Evolutionary conservation across 2,888 invertebrate genomes (phyloP), one percentile per base, ranked within the genome.

Genomic region (Leptopilina myrica): DNA sequence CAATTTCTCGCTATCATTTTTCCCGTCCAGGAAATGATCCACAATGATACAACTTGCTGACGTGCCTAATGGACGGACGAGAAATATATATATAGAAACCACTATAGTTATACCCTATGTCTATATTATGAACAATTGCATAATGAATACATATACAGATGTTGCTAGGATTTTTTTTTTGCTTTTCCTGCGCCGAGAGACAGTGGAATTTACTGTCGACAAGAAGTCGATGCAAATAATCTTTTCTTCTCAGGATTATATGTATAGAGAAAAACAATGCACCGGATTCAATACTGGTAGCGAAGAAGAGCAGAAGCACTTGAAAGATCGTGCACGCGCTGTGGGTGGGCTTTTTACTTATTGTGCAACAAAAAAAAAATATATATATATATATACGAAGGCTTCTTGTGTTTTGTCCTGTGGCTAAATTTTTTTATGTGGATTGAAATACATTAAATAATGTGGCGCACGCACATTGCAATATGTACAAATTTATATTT

Each of bases 261-360:
- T 33, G 33, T 49, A 49, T 9, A 84, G 85, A 88, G 87, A 89
- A 91, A 91, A 91, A 91, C 90, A 91, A 91, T 91, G 89, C 90
- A 88, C 87, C 86, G 87, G 91, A 90, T 91, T 91, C 91, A 91
- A 91, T 91, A 91, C 91, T 90, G 90, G 91, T 91, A 91, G 91
- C 91, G 85, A 88, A 81, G 83, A 86, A 81, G 76, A 73, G 73
- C 73, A 33, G 15, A 80, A 43, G 11, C 49, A 80, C 82, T 83
- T 78, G 82, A 11, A 86, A 90, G 89, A 91, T 91, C 90, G 90
- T 91, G 90, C 90, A 90, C 90, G 90, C 91, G 86, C 91, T 90
- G 91, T 91, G 91, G 91, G 91, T 91, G 91, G 91, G 91, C 91
- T 85, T 56, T 83, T 56, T 83, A 80, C 83, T 86, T 43, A 43